phyloP scores from a whole-genome alignment of 2,888 invertebrate genomes.

The Byasa hedistus region DNA sequence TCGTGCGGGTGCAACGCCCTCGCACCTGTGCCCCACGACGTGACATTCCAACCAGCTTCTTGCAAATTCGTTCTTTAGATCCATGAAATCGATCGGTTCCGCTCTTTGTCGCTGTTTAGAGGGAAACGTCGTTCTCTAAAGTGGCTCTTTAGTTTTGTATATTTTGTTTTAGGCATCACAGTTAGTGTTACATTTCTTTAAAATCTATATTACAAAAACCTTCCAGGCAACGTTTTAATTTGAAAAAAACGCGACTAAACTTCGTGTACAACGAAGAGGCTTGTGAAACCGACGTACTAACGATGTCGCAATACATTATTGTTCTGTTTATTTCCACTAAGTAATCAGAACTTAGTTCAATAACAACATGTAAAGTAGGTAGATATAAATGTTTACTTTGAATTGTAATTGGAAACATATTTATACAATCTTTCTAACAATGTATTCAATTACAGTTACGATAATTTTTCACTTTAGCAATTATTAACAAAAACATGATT shows the following conservation, averaged over 20 bases:
- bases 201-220: not conserved
- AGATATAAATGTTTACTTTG: not conserved
- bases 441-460: not conserved
- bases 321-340: too few species aligned
- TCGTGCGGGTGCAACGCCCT: constrained; percentile 58
- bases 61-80: constrained; percentile 51
- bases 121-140: constrained; percentile 7
- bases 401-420: not conserved
- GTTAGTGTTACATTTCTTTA: not conserved
- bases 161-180: not conserved
- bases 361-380: too few species aligned
- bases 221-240: not conserved
- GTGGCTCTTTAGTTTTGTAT: not conserved
- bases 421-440: not conserved
- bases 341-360: too few species aligned
- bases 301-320: too few species aligned
- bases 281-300: too few species aligned
- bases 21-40: constrained; percentile 65
- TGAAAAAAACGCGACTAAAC: too few species aligned
- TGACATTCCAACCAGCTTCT: constrained; percentile 58
- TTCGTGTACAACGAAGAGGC: too few species aligned
- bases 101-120: constrained; percentile 32
- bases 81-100: constrained; percentile 50
- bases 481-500: too few species aligned
- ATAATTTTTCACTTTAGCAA: not conserved